A percentile compares a stretch with the other conserved stretches of the same genome.
Evolutionary conservation across 2,113 vertebrate genomes (phyloP).

Genomic region (Rhinopithecus roxellana): DNA sequence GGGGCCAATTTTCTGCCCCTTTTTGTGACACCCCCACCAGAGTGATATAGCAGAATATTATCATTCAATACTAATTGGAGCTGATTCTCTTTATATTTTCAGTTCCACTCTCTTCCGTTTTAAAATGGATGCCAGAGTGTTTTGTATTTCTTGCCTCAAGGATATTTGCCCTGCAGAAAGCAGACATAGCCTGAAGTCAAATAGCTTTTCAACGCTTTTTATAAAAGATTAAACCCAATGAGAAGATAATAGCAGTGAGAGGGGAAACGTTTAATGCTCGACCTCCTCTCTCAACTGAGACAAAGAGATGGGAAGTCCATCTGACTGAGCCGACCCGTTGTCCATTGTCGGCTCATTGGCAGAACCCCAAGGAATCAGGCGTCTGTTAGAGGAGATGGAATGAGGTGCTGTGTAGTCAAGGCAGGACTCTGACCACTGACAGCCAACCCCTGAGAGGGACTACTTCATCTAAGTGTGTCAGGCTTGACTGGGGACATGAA

Average conservation of each 20-base stretch:
- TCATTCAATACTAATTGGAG: background rate
- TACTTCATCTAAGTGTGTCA: background rate
- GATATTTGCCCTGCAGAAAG: constrained; percentile 46
- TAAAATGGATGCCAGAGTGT: background rate
- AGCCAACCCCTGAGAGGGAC: background rate
- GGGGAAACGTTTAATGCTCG: background rate
- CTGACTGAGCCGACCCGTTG: background rate
- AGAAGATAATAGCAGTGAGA: background rate
- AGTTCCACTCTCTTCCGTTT: background rate
- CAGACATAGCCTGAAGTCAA: constrained; percentile 17
- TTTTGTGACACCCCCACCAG: background rate
- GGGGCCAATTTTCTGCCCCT: background rate
- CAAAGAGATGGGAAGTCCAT: background rate
- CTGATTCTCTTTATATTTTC: background rate
- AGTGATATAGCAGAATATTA: background rate
- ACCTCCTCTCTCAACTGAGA: background rate
- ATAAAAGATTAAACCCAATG: constrained; percentile 8
- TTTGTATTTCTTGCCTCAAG: background rate
- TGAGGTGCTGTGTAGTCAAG: rapidly evolving
- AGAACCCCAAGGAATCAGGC: background rate
- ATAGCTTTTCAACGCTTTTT: constrained; percentile 5
- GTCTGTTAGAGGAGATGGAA: background rate
- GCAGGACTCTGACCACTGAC: background rate
- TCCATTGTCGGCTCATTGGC: background rate
- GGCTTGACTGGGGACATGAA: background rate